Evolutionary conservation across 1,140 invertebrate genomes (phyloP).

Genomic region (Hycleus phaleratus): DNA sequence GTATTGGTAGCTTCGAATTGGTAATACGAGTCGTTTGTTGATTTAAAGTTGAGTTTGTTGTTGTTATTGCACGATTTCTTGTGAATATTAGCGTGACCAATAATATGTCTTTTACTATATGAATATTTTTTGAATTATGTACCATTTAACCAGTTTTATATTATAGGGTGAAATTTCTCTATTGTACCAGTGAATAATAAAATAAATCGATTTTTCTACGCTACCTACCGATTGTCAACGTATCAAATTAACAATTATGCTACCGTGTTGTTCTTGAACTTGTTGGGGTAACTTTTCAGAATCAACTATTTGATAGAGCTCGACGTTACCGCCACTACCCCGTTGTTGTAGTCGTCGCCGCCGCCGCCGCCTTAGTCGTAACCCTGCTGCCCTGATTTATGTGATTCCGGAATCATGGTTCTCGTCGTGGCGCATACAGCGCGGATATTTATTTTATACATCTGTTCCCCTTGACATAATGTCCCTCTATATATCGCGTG

Average conservation of each 20-base stretch:
- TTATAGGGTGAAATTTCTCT: no score
- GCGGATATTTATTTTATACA: slow-evolving; percentile 47
- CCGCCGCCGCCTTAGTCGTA: slow-evolving; percentile 11
- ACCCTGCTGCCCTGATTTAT: slow-evolving; percentile 41
- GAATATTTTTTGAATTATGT: background rate
- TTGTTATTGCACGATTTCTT: slow-evolving; percentile 12
- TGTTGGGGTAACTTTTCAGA: no score
- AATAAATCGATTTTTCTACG: no score
- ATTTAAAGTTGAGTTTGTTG: no score
- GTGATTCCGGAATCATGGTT: slow-evolving; percentile 45
- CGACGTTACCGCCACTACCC: no score
- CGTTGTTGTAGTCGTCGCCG: no score
- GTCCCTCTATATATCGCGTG: slow-evolving; percentile 45
- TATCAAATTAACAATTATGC: no score
- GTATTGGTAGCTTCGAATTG: slow-evolving; percentile 13
- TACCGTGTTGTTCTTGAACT: no score
- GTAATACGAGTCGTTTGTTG: slow-evolving; percentile 13
- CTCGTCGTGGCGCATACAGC: slow-evolving; percentile 40
- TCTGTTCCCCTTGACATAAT: slow-evolving; percentile 46
- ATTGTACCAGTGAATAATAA: no score
- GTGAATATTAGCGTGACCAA: slow-evolving; percentile 19
- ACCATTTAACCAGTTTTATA: no score
- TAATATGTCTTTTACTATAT: slow-evolving; percentile 11
- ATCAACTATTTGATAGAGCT: no score
- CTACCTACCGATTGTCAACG: no score